Base-by-base conservation (phyloP, 2,888 invertebrate genomes). In the Drosophila silvestris region DNA sequence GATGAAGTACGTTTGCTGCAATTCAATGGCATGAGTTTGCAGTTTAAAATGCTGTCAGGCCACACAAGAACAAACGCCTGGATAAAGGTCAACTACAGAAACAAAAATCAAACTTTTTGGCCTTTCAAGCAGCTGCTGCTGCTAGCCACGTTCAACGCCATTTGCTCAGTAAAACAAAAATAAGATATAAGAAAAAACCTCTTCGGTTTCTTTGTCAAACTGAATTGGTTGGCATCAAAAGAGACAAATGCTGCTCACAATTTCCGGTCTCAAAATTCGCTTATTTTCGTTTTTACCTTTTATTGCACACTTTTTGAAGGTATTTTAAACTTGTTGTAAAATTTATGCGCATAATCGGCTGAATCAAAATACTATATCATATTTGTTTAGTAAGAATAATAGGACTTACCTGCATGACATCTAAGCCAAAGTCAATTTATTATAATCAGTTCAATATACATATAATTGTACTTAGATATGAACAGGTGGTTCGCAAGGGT, bases 201-300 rank as follows among this genome's bases (percentile, higher is more conserved):
- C 54, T 71, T 33, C 33, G 35, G 9, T 58, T 54, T 53, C 67
- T 74, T 61, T 16, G 50, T 33, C 33, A 69, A 84, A 84, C 72
- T 82, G 76, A 86, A 88, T 88, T 90, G 88, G 54, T 60, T 73
- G 64, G 87, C 82, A 82, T 89, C 82, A 90, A 82, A 82, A 74
- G 82, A 66, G 67, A 74, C 87, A 75, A 85, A 89, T 86, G 84
- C 74, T 72, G 72, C 77, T 67, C 69, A 70, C 70, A 90, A 87
- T 90, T 86, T 87, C 87, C 91, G 87, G 82, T 73, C 75, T 75
- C 72, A 80, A 82, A 80, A 84, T 77, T 74, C 65, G 60, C 60
- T 79, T 70, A 56, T 60, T 52, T 44, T 59, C 12, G 28, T 35
- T 69, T 79, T 79, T 73, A 80, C 77, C 77, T 80, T 85, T 79